Percentiles rank a stretch among this genome's conserved stretches.
phyloP scores from a whole-genome alignment of 1,140 invertebrate species.

The Rhopalosiphum maidis region DNA sequence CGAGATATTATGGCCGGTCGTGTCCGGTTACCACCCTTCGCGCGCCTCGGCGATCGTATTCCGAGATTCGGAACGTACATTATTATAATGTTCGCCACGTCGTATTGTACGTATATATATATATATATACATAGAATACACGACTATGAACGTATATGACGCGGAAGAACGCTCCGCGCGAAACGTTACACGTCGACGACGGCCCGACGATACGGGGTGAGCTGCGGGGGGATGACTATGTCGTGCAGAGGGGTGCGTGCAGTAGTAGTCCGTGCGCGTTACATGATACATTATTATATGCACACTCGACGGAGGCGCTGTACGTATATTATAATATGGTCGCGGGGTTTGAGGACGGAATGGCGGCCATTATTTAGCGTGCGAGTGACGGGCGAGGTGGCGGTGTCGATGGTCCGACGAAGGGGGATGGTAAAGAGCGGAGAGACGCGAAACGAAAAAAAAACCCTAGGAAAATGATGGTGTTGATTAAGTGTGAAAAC shows the following conservation, averaged over 20 bases:
- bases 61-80: neutral
- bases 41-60: neutral
- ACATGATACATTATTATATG: neutral
- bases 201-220: neutral
- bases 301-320: neutral
- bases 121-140: too few species aligned
- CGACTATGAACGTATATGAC: neutral
- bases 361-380: slow-evolving; percentile 27
- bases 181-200: neutral
- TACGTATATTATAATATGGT: neutral
- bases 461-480: neutral
- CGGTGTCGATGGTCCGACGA: neutral
- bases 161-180: neutral
- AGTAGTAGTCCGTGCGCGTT: neutral
- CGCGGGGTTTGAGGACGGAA: neutral
- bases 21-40: slow-evolving; percentile 11
- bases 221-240: neutral
- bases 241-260: neutral
- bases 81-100: neutral
- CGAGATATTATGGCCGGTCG: slow-evolving; percentile 1
- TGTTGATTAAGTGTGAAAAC: slow-evolving; percentile 29
- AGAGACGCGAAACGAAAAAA: neutral
- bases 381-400: neutral
- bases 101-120: neutral
- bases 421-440: too few species aligned